Conservation (phyloP, 2,888 invertebrate genomes). For the Didymodactylos carnosus region DNA sequence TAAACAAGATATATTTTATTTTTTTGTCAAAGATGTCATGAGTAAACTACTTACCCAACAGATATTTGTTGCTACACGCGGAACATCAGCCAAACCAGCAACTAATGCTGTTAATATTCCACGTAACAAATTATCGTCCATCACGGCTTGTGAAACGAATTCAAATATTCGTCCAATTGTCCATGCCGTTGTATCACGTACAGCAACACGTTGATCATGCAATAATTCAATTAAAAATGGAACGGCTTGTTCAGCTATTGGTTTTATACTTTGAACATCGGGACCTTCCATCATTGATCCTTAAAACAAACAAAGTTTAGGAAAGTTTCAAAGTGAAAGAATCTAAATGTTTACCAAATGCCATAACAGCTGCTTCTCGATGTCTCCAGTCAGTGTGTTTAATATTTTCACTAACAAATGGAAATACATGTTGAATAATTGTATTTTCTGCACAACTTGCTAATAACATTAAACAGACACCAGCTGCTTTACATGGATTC, state of each 20-base stretch:
- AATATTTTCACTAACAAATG: conserved; percentile 85
- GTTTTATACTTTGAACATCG: conserved; percentile 62
- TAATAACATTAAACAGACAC: conserved; percentile 89
- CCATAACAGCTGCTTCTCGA: conserved; percentile 92
- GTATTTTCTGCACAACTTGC: conserved; percentile 91
- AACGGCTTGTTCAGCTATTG: conserved; percentile 86
- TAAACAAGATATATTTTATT: neutral
- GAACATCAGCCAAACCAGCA: conserved; percentile 19
- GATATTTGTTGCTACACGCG: conserved; percentile 71
- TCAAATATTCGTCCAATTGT: conserved; percentile 93
- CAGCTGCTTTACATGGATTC: conserved; percentile 97
- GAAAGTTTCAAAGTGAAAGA: conserved; percentile 18
- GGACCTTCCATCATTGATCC: conserved; percentile 73
- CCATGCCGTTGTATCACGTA: conserved; percentile 93
- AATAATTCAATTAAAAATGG: conserved; percentile 77
- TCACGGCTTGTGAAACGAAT: conserved; percentile 26
- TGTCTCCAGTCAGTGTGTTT: conserved; percentile 65
- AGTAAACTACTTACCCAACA: conserved; percentile 58
- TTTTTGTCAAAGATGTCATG: neutral
- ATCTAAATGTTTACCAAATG: no score
- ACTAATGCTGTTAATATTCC: conserved; percentile 17
- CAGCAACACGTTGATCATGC: conserved; percentile 77
- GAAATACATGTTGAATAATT: conserved; percentile 79
- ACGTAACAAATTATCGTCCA: conserved; percentile 3
- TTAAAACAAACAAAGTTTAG: no score